Percentiles rank a stretch among this genome's conserved stretches.
phyloP scores from a whole-genome alignment of 2,113 vertebrate genomes.

The Onychostoma macrolepis region DNA sequence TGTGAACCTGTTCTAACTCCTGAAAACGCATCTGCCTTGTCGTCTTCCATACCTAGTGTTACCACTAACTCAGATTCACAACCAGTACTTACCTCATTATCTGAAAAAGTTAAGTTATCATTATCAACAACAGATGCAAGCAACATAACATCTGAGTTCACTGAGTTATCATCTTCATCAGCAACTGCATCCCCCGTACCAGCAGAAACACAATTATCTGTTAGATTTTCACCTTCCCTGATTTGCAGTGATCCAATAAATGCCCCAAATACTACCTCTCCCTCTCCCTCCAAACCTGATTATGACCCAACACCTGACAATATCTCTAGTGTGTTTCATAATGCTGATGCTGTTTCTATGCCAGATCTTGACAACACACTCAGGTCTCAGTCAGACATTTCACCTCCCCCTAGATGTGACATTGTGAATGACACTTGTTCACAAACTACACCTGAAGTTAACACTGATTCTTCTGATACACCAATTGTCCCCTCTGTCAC shows the following conservation, averaged over 20 bases:
- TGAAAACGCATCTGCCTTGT: conserved; percentile 18
- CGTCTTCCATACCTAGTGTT: not conserved
- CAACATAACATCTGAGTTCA: conserved; percentile 7
- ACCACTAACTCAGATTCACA: conserved; percentile 13
- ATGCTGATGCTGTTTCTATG: not conserved
- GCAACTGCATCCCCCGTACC: not conserved
- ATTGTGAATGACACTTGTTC: not conserved
- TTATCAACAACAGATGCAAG: conserved; percentile 13
- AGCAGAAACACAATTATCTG: not conserved
- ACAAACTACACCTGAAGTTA: conserved; percentile 1
- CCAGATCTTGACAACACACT: not conserved
- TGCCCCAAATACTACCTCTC: conserved; percentile 12
- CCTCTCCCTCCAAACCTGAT: not conserved
- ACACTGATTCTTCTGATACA: not conserved
- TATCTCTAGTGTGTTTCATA: not conserved
- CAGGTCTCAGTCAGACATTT: conserved; percentile 9
- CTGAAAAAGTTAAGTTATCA: not conserved
- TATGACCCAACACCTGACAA: conserved; percentile 3
- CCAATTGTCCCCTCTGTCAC: not conserved
- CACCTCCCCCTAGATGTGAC: not conserved
- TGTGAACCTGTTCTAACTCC: conserved; percentile 1
- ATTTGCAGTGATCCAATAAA: not conserved
- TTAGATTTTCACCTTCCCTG: conserved; percentile 3
- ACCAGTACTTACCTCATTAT: not conserved
- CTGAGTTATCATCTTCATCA: not conserved